Evolutionary conservation across 1,140 invertebrate genomes (phyloP).

Genomic region (Calephelis nemesis): DNA sequence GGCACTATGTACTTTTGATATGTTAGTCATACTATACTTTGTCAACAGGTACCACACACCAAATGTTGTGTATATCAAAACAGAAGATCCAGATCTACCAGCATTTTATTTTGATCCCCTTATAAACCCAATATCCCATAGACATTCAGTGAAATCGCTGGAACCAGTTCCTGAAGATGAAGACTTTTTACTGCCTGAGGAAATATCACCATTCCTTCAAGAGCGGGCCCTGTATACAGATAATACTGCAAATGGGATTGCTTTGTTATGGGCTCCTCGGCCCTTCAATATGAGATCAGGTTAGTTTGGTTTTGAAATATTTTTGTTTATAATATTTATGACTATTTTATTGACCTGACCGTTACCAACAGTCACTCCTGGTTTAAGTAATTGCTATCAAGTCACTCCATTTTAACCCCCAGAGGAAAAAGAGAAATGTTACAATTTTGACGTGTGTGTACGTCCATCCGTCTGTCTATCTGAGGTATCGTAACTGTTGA

Average conservation of each 20-base stretch:
- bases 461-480: too few species aligned
- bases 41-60: conserved; percentile 96
- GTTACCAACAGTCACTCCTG: too few species aligned
- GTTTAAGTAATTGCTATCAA: too few species aligned
- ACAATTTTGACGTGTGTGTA: too few species aligned
- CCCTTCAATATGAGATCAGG: conserved; percentile 98
- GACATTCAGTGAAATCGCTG: conserved; percentile 91
- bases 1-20: too few species aligned
- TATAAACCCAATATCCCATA: conserved; percentile 99
- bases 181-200: conserved; percentile 95
- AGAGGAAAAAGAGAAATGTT: too few species aligned
- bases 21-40: conserved; percentile 2
- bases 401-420: too few species aligned
- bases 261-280: conserved; percentile 98
- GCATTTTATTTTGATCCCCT: conserved; percentile 99
- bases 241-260: conserved; percentile 99
- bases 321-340: too few species aligned
- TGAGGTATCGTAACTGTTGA: too few species aligned
- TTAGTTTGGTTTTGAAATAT: conserved; percentile 26
- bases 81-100: conserved; percentile 99
- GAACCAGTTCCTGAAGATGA: conserved; percentile 95
- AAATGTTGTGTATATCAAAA: conserved; percentile 99
- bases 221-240: conserved; percentile 98
- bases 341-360: too few species aligned
- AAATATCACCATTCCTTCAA: conserved; percentile 94